These are phyloP conservation scores for Zosterops hypoxanthus DNA, from an alignment of 2,113 vertebrate species.

Conservation along the genomic window DNA sequence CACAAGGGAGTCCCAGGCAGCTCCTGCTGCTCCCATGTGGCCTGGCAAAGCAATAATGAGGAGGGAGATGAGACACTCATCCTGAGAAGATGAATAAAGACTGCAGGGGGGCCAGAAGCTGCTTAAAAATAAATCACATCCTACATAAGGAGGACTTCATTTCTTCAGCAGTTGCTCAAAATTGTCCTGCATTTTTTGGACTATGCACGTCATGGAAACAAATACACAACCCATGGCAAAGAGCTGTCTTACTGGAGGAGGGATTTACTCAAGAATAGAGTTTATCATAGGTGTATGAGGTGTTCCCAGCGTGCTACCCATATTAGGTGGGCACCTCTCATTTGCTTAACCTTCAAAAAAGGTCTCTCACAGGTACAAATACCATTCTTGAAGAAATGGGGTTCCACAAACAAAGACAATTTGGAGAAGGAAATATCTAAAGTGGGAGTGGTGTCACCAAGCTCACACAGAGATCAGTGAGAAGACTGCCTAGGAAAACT, in stretches of 20 bases:
- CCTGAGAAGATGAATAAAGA: background rate
- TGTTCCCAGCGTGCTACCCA: background rate
- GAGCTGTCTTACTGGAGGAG: background rate
- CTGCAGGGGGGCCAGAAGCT: background rate
- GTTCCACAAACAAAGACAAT: background rate
- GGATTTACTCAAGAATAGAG: background rate
- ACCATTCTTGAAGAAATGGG: background rate
- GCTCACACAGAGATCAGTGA: background rate
- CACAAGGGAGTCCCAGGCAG: background rate
- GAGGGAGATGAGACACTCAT: background rate
- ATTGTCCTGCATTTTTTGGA: background rate
- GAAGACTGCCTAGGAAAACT: background rate
- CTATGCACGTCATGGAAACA: fast-evolving
- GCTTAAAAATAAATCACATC: background rate
- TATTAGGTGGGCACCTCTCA: background rate
- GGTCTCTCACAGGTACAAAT: background rate
- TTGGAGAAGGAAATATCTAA: background rate
- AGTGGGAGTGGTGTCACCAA: background rate
- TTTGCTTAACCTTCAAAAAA: background rate
- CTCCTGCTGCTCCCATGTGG: background rate
- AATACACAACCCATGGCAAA: background rate
- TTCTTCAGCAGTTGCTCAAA: background rate
- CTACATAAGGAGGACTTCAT: background rate
- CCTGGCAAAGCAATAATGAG: background rate
- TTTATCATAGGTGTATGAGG: background rate